Evolutionary conservation across 2,888 invertebrate genomes (phyloP), one percentile per base, ranked within the genome.

Genomic region (Epirrhoe tristata): DNA sequence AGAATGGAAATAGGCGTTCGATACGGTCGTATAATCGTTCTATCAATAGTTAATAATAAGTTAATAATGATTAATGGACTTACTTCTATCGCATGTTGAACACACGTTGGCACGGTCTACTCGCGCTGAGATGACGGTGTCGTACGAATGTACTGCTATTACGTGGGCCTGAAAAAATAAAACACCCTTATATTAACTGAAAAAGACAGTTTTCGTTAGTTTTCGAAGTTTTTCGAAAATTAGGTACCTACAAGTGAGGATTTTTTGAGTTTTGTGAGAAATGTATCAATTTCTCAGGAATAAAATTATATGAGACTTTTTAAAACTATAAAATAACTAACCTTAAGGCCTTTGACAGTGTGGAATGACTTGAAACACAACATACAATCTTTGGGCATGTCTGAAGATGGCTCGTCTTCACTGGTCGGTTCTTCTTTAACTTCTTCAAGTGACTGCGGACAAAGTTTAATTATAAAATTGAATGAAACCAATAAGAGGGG

Each of bases 131-230:
- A 72, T 46, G 3, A 70, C 75, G n/a, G 75, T 70, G 0, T 63
- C 85, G 69, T 93, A 93, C 52, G 92, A 93, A 82, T 93, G 93
- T 59, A 88, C 84, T 1, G 91, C 83, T 67, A 93, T 90, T 16
- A 93, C 93, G 59, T 93, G 93, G 0, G 91, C 90, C 93, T 93
- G 79, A 31, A 71, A 70, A 7, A 36, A n/a, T n/a, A 53, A 56
- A 17, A 32, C 14, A 48, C 1, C 36, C 14, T 5, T 14, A 43
- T 43, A 12, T 12, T 10, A 39, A 10, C 36, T 24, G 24, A 24
- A 24, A 24, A 24, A 24, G 3, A n/a, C n/a, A n/a, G n/a, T n/a
- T n/a, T n/a, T n/a, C n/a, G 24, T 24, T 24, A 24, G 24, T 24
- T 24, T 24, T 24, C 24, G 24, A 24, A 24, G 24, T 24, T 24